Conservation (phyloP, 2,888 invertebrate species). For the Xylota sylvarum region DNA sequence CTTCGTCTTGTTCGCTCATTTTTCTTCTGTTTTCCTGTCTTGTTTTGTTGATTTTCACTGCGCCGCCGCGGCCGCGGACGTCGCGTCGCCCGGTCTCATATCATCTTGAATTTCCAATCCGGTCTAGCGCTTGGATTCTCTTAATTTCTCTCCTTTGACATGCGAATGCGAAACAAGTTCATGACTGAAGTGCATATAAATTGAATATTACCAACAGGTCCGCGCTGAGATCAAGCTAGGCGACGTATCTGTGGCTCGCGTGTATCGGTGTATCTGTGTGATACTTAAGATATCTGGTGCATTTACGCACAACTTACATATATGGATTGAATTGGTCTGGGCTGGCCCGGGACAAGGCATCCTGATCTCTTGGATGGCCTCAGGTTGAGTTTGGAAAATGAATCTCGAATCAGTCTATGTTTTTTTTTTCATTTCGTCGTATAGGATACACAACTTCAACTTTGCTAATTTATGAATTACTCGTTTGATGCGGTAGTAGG, state of each 20-base stretch:
- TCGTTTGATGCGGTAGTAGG: constrained; percentile 36
- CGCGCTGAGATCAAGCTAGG: constrained; percentile 56
- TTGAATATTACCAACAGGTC: constrained; percentile 77
- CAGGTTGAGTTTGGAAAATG: constrained; percentile 63
- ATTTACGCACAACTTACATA: constrained; percentile 75
- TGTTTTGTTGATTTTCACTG: constrained; percentile 51
- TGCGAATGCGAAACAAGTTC: constrained; percentile 77
- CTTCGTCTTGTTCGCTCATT: constrained; percentile 18
- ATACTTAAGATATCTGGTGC: constrained; percentile 77
- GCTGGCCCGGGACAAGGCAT: constrained; percentile 56
- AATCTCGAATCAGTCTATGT: constrained; percentile 33
- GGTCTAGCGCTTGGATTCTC: constrained; percentile 72
- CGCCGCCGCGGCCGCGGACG: constrained; percentile 10
- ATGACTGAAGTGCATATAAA: constrained; percentile 77
- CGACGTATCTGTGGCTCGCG: constrained; percentile 31
- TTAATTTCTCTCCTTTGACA: constrained; percentile 77
- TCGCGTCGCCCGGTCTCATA: constrained; percentile 55
- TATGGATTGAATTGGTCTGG: constrained; percentile 68
- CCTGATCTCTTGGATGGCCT: constrained; percentile 71
- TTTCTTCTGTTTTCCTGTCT: constrained; percentile 49
- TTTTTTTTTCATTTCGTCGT: constrained; percentile 29
- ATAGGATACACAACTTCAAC: constrained; percentile 62
- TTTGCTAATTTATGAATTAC: constrained; percentile 76
- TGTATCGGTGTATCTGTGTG: constrained; percentile 57
- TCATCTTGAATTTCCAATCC: constrained; percentile 73